Percentiles rank a stretch among this genome's conserved stretches.
Evolutionary conservation across 2,797 vertebrate species (phyloP).

Genomic region (Threskiornis aethiopicus): DNA sequence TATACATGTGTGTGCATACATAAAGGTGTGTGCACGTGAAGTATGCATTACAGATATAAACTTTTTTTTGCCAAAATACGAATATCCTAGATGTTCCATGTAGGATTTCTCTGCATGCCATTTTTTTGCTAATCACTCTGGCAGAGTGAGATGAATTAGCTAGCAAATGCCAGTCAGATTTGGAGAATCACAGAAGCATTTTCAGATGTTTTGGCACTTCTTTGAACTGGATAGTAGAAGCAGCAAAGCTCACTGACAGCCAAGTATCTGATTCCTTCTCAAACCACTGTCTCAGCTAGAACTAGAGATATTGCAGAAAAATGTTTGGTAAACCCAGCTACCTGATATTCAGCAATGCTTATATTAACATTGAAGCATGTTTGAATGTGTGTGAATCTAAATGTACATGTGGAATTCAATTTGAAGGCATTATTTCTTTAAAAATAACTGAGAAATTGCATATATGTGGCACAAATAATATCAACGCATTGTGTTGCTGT

Average conservation of each 20-base stretch:
- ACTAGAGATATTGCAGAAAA: not conserved
- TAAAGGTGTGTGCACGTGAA: not conserved
- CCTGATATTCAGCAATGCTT: not conserved
- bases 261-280: not conserved
- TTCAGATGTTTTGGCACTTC: not conserved
- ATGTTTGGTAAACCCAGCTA: not conserved
- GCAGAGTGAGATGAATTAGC: not conserved
- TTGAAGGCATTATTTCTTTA: not conserved
- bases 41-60: not conserved
- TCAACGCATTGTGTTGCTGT: not conserved
- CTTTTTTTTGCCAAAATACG: not conserved
- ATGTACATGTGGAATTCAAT: not conserved
- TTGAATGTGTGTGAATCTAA: not conserved
- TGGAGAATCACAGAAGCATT: not conserved
- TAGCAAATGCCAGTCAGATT: not conserved
- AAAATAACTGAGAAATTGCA: not conserved
- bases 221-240: not conserved
- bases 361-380: not conserved
- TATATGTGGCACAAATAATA: not conserved
- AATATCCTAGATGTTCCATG: not conserved
- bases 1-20: not conserved
- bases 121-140: not conserved
- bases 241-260: not conserved
- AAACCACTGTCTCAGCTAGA: not conserved
- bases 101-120: not conserved